phyloP scores from a whole-genome alignment of 2,888 invertebrate genomes.

The Pseudanteris insignis region DNA sequence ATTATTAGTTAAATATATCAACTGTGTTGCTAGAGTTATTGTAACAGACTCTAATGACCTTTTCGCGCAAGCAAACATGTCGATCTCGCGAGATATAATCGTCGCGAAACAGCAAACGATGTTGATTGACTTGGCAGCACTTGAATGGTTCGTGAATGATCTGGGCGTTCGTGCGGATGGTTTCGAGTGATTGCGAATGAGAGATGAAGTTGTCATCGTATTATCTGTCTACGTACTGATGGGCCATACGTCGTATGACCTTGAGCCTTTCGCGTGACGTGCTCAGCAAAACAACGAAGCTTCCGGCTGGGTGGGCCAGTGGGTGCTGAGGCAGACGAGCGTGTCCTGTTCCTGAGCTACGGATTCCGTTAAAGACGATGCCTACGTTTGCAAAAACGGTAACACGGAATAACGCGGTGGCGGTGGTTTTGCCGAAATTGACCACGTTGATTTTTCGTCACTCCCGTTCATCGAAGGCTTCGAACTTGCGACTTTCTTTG shows the following conservation, averaged over 20 bases:
- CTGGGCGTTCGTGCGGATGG: background rate
- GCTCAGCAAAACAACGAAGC: conserved; percentile 58
- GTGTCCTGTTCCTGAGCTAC: conserved; percentile 56
- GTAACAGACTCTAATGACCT: too few species aligned
- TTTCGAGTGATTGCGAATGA: background rate
- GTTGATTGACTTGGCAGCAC: background rate
- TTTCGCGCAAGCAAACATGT: too few species aligned
- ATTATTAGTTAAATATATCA: conserved; percentile 6
- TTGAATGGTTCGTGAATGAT: background rate
- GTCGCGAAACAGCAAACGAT: too few species aligned
- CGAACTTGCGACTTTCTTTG: conserved; percentile 27
- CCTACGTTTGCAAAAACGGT: conserved; percentile 54
- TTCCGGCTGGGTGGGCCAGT: conserved; percentile 56
- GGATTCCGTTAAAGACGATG: conserved; percentile 55
- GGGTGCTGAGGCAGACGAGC: conserved; percentile 47
- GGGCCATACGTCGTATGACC: conserved; percentile 23
- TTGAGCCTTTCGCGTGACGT: conserved; percentile 22
- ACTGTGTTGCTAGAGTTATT: conserved; percentile 9
- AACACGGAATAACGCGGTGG: conserved; percentile 62
- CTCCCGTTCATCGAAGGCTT: conserved; percentile 40
- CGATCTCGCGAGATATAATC: too few species aligned
- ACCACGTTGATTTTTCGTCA: conserved; percentile 43
- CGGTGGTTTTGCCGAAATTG: conserved; percentile 58
- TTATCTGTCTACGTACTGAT: conserved; percentile 12
- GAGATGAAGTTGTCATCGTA: conserved; percentile 5